Evolutionary conservation across 2,888 invertebrate species (phyloP), one percentile per base, ranked within the genome.

Genomic region (Hydraecia micacea): DNA sequence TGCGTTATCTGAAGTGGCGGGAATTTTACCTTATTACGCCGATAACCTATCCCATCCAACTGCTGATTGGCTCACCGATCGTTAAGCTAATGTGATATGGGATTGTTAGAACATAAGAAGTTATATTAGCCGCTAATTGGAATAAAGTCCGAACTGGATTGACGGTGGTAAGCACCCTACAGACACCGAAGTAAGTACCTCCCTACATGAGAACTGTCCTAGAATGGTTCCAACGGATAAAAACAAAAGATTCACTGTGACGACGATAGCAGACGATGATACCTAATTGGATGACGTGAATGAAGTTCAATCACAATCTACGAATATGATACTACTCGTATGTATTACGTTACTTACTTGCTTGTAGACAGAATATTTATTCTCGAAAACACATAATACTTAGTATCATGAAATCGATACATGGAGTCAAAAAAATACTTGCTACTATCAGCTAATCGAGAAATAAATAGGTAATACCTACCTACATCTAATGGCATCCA

Each of bases 11-110:
- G 73, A 65, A 87, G 86, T 81, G 85, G 77, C 86, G 84, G 87
- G 80, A 85, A 88, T 86, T 88, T 91, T 89, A 91, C 91, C 90
- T 91, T 86, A 87, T 86, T 87, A 68, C 73, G 70, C 60, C 73
- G 82, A 89, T 88, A 89, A 82, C 62, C 72, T 42, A 78, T 75
- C 62, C 75, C 62, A 74, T 68, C 68, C 62, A n/a, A 70, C 68
- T 66, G 73, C 72, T 77, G 75, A 86, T 86, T 83, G 85, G 85
- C 68, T 77, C 65, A 73, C 63, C 42, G 63, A 72, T 73, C 74
- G 62, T 79, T 65, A 73, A n/a, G 28, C 58, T 76, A 65, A 74
- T 72, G 42, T 32, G 60, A 76, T 68, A 76, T 32, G 52, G 28
- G 3, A 68, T 62, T 60, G 46, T 67, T 79, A 79, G 39, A 75